Evolutionary conservation across 2,797 vertebrate genomes (phyloP).

Genomic region (Mus minutoides): DNA sequence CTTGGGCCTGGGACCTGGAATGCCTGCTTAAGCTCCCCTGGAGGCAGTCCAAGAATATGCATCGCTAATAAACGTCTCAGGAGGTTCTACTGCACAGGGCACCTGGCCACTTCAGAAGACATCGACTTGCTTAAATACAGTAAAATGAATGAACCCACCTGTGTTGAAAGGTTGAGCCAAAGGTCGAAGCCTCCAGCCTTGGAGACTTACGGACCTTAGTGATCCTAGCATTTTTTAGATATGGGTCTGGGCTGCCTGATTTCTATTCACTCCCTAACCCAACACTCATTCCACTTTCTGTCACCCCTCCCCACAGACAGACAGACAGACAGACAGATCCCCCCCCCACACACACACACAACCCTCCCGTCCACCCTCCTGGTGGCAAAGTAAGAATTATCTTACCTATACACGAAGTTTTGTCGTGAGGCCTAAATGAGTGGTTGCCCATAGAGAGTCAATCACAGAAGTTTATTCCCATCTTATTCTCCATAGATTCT

Average conservation of each 20-base stretch:
- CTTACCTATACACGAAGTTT: background rate
- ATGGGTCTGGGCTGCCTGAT: background rate
- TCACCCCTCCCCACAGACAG: background rate
- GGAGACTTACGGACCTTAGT: background rate
- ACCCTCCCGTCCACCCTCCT: background rate
- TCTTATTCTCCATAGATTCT: background rate
- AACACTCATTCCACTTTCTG: too few species aligned
- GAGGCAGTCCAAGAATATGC: background rate
- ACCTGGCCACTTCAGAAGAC: constrained; percentile 1
- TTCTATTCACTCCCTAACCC: background rate
- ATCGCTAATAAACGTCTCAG: background rate
- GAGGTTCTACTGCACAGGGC: background rate
- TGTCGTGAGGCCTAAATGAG: constrained; percentile 29
- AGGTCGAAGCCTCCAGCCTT: background rate
- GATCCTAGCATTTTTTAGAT: background rate
- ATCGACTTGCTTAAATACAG: constrained; percentile 46
- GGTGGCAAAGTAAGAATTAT: background rate
- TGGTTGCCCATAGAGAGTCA: background rate
- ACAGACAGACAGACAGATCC: too few species aligned
- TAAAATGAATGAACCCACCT: constrained; percentile 16
- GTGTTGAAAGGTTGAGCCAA: background rate
- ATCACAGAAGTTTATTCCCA: background rate
- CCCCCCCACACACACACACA: background rate
- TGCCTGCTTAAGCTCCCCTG: background rate
- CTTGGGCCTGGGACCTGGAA: background rate